A percentile compares a stretch with the other conserved stretches of the same genome.
Conservation (phyloP, 2,888 invertebrate species). For the Pecten maximus region DNA sequence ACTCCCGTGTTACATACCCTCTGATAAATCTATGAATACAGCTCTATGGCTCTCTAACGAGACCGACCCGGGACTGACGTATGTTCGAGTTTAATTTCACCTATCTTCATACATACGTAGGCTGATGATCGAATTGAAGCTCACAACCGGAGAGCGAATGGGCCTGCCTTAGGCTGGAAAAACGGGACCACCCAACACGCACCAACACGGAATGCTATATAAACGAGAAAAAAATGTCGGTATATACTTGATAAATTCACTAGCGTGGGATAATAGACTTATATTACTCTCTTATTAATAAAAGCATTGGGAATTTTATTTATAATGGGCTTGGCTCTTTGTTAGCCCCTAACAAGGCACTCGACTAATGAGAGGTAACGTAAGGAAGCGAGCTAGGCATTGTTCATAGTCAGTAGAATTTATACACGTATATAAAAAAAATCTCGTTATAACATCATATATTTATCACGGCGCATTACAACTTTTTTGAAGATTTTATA, state of each 20-base stretch:
- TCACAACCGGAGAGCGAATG: background rate
- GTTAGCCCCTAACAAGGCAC: slow-evolving; percentile 6
- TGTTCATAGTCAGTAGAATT: background rate
- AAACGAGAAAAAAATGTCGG: slow-evolving; percentile 19
- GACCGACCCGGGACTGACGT: background rate
- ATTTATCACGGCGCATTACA: background rate
- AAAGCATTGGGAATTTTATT: background rate
- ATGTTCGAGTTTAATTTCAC: slow-evolving; percentile 15
- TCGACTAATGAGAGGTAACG: background rate
- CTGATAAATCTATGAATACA: background rate
- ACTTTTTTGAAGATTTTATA: background rate
- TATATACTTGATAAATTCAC: slow-evolving; percentile 18
- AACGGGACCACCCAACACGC: slow-evolving; percentile 9
- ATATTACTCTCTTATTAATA: slow-evolving; percentile 26
- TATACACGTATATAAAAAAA: background rate
- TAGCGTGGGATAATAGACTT: slow-evolving; percentile 7
- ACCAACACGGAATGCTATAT: slow-evolving; percentile 11
- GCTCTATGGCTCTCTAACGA: background rate
- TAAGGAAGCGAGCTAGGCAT: background rate
- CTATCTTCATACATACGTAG: slow-evolving; percentile 16
- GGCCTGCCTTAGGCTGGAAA: background rate
- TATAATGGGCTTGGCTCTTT: background rate
- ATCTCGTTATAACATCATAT: background rate
- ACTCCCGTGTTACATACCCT: background rate
- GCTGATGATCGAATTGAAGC: background rate